Evolutionary conservation across 2,113 vertebrate genomes (phyloP).

Genomic region (Chloroceryle aenea): DNA sequence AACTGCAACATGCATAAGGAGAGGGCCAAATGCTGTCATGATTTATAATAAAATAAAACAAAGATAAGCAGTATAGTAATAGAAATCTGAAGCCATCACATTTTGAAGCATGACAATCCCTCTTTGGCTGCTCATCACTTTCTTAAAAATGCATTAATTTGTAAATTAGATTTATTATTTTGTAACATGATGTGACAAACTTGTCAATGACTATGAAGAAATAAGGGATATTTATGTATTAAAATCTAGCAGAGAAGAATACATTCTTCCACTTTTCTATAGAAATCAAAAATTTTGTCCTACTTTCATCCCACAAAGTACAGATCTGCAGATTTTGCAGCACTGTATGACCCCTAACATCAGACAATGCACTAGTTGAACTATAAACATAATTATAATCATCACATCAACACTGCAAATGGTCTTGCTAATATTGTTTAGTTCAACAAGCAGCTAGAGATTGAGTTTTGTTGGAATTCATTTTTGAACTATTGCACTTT

Average conservation of each 20-base stretch:
- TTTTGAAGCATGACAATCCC: neutral
- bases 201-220: neutral
- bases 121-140: neutral
- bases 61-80: neutral
- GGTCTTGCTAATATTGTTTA: neutral
- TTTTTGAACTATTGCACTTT: neutral
- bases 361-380: neutral
- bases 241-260: neutral
- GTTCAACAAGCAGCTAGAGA: neutral
- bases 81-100: neutral
- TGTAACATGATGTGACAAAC: neutral
- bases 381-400: neutral
- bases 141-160: neutral
- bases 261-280: neutral
- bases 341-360: neutral
- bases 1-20: neutral
- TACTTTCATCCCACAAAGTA: neutral
- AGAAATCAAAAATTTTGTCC: neutral
- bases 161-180: neutral
- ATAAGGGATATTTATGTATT: neutral
- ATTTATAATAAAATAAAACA: neutral
- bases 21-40: neutral
- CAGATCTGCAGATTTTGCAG: neutral
- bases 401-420: neutral
- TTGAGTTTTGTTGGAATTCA: neutral